Evolutionary conservation across 1,140 invertebrate genomes (phyloP), one percentile per base, ranked within the genome.

Genomic region (Drosophila setifemur): DNA sequence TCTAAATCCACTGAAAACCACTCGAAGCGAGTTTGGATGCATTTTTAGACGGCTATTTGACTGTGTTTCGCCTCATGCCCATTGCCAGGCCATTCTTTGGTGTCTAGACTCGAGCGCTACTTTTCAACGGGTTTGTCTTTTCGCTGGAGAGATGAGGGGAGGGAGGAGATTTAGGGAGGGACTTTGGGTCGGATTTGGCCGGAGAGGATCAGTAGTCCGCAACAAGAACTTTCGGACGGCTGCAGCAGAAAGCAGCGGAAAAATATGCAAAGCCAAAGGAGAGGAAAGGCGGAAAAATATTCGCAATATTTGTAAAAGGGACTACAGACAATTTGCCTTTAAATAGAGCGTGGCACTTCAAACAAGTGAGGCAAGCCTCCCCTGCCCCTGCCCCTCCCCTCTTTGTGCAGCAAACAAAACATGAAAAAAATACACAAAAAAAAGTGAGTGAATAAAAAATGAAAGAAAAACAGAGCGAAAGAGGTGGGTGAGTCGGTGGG

Each of bases 291-390:
- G 43, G 58, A 14, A 14, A 66, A 82, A 83, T 85, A 71, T 71
- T 71, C 72, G 83, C 75, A 85, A 85, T 85, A 85, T 85, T 85
- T 86, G 75, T 73, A 66, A 73, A 82, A 87, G 86, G 82, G 72
- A 86, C 81, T 86, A 86, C 81, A 86, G 81, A 86, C 81, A 86
- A 86, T 86, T 86, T 86, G 81, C 81, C 72, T 87, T 86, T 86
- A 86, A 86, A 86, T 86, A 86, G 81, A 86, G 81, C 81, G 82
- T 86, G 81, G 82, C 82, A 86, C 81, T 85, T 85, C 79, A 85
- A 85, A 85, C 79, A 85, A 79, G 71, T 73, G 74, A 77, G 76
- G 70, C 53, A 37, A 29, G 25, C 47, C 9, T 40, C 23, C 43
- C 16, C 12, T 23, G 3, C 12, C 11, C n/a, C 21, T 8, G 2